These are phyloP conservation scores for Stylophora pistillata DNA, from an alignment of 64 coral and sea anemone genomes.

Conservation along the genomic window DNA sequence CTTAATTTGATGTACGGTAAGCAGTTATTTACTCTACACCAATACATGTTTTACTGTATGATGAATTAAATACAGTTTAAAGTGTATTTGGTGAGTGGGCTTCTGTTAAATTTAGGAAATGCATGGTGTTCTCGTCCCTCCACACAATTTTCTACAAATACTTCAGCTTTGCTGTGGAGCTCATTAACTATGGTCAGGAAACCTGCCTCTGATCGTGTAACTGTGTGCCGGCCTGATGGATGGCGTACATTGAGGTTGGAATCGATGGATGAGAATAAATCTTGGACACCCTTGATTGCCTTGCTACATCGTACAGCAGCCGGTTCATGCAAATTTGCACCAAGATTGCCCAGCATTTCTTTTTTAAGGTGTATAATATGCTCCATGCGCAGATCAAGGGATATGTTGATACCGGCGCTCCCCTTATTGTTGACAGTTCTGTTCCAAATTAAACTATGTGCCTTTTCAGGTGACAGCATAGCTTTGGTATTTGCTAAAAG, in stretches of 20 bases:
- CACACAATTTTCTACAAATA: no score
- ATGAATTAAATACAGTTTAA: no score
- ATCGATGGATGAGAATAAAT: slow-evolving; percentile 52
- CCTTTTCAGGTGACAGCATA: slow-evolving; percentile 31
- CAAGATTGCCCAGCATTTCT: slow-evolving; percentile 58
- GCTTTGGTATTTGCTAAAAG: slow-evolving; percentile 17
- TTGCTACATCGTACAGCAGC: slow-evolving; percentile 55
- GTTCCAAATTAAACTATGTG: slow-evolving; percentile 57
- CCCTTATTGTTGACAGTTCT: slow-evolving; percentile 12
- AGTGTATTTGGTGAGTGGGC: no score
- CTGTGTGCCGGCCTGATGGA: slow-evolving; percentile 65
- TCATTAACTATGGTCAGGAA: slow-evolving; percentile 59
- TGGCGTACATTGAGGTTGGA: slow-evolving; percentile 28
- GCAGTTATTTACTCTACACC: no score
- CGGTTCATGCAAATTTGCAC: slow-evolving; percentile 26
- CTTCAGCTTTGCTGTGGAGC: slow-evolving; percentile 34
- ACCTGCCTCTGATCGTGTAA: slow-evolving; percentile 43
- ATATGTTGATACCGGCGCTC: no score
- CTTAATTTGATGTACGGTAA: no score
- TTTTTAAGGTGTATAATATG: slow-evolving; percentile 51
- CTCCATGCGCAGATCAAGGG: no score
- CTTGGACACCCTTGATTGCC: slow-evolving; percentile 66
- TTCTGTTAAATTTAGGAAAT: no score
- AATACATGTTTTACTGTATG: no score
- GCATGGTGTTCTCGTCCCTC: no score